phyloP scores from a whole-genome alignment of 2,888 invertebrate species.

The Spicauda simplicius region DNA sequence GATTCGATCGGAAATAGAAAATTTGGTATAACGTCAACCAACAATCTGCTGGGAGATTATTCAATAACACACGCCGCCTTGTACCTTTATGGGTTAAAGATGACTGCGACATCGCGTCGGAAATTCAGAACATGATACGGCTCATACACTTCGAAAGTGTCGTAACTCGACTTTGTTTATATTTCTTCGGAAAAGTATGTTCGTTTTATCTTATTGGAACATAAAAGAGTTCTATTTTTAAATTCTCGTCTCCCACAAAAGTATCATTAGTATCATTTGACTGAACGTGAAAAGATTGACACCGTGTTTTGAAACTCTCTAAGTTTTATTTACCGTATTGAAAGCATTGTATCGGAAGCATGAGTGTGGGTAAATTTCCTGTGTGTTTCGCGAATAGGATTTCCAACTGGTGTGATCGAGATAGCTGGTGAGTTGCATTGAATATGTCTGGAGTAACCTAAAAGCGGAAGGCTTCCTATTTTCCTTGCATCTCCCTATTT shows the following conservation, averaged over 20 bases:
- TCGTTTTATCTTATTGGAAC: neutral
- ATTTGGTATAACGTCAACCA: constrained; percentile 63
- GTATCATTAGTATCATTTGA: constrained; percentile 50
- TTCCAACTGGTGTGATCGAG: constrained; percentile 54
- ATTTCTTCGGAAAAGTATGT: neutral
- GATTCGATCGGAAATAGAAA: constrained; percentile 71
- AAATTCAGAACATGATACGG: constrained; percentile 7
- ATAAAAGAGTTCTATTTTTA: neutral
- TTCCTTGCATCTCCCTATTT: constrained; percentile 56
- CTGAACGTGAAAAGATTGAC: constrained; percentile 49
- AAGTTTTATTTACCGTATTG: constrained; percentile 12
- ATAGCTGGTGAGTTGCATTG: constrained; percentile 43
- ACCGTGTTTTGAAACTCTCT: constrained; percentile 49
- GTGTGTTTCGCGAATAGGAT: neutral
- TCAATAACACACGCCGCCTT: constrained; percentile 52
- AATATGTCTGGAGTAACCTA: constrained; percentile 59
- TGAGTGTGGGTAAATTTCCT: neutral
- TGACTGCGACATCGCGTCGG: constrained; percentile 2
- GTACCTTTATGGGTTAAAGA: constrained; percentile 12
- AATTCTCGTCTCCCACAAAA: constrained; percentile 42
- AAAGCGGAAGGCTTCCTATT: constrained; percentile 57
- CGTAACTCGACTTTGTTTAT: neutral
- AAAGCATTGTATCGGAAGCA: neutral
- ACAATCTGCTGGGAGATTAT: constrained; percentile 62
- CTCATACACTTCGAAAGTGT: neutral